Evolutionary conservation across 2,888 invertebrate genomes (phyloP).

Genomic region (Cryptocephalus moraei): DNA sequence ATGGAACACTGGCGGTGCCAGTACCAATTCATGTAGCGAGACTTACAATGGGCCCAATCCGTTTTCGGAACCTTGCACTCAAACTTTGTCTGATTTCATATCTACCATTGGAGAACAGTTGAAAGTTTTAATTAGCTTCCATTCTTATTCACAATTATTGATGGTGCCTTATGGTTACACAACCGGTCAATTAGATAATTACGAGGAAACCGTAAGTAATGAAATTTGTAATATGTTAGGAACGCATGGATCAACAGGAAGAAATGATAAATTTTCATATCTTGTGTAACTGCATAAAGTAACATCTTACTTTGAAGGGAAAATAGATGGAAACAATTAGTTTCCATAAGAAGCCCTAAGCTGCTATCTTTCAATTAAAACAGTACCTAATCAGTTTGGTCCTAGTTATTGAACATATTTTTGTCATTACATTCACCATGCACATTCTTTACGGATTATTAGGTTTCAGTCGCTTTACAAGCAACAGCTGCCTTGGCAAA

Average conservation of each 20-base stretch:
- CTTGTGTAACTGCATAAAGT: too few relatives aligned
- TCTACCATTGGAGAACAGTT: slow-evolving; percentile 24
- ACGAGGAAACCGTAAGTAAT: slow-evolving; percentile 44
- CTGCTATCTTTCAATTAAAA: too few relatives aligned
- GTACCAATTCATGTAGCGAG: slow-evolving; percentile 47
- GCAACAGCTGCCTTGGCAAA: slow-evolving; percentile 26
- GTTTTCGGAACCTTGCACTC: slow-evolving; percentile 62
- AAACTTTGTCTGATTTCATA: slow-evolving; percentile 45
- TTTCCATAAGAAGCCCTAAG: too few relatives aligned
- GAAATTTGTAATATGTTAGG: not conserved
- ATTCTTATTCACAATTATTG: slow-evolving; percentile 63
- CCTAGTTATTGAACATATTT: not conserved
- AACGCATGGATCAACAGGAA: not conserved
- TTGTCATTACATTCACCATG: too few relatives aligned
- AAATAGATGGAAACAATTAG: too few relatives aligned
- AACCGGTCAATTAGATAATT: slow-evolving; percentile 45
- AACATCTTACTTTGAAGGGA: too few relatives aligned
- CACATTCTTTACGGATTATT: not conserved
- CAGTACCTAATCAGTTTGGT: not conserved
- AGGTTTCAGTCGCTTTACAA: slow-evolving; percentile 17
- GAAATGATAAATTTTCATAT: not conserved
- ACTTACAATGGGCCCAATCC: slow-evolving; percentile 55
- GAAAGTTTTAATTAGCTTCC: slow-evolving; percentile 56
- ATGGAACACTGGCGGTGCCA: slow-evolving; percentile 52
- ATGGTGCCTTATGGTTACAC: slow-evolving; percentile 63